These are phyloP conservation scores for Drosophila nr. perissopoda DNA, from an alignment of 2,888 invertebrate genomes.

Conservation along the genomic window DNA sequence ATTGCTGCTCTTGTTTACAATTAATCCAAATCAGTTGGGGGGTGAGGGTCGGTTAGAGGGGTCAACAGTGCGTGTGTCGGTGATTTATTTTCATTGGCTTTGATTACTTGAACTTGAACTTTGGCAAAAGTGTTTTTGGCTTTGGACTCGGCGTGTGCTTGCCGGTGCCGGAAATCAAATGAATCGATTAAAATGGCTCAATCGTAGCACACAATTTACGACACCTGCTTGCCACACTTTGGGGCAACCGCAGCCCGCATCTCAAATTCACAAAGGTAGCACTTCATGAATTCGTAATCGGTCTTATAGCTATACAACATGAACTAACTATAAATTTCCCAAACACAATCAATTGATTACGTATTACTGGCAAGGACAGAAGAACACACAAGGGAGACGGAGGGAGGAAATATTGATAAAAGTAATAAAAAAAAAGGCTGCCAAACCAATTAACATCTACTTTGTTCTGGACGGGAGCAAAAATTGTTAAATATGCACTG, in stretches of 20 bases:
- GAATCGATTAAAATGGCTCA: conserved; percentile 50
- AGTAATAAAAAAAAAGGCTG: neutral
- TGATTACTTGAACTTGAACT: conserved; percentile 68
- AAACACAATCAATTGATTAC: conserved; percentile 16
- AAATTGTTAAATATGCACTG: too few relatives aligned
- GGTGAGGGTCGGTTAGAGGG: conserved; percentile 3
- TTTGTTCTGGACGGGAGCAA: neutral
- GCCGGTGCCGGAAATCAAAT: conserved; percentile 42
- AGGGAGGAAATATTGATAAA: neutral
- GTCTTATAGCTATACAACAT: conserved; percentile 8
- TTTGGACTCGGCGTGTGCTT: conserved; percentile 29
- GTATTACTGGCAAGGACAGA: neutral
- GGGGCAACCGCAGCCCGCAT: neutral
- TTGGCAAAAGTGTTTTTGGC: conserved; percentile 34
- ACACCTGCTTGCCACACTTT: conserved; percentile 39
- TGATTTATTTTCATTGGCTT: conserved; percentile 68
- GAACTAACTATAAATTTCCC: conserved; percentile 28
- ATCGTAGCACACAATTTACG: conserved; percentile 38
- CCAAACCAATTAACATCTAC: neutral
- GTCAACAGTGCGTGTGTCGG: conserved; percentile 17
- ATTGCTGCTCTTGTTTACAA: conserved; percentile 39
- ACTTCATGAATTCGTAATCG: conserved; percentile 42
- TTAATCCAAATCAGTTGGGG: conserved; percentile 39
- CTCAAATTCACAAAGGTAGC: conserved; percentile 1
- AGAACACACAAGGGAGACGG: neutral